These are phyloP conservation scores for Ascidia mentula DNA, from an alignment of 23 tunicate genomes.

Conservation along the genomic window DNA sequence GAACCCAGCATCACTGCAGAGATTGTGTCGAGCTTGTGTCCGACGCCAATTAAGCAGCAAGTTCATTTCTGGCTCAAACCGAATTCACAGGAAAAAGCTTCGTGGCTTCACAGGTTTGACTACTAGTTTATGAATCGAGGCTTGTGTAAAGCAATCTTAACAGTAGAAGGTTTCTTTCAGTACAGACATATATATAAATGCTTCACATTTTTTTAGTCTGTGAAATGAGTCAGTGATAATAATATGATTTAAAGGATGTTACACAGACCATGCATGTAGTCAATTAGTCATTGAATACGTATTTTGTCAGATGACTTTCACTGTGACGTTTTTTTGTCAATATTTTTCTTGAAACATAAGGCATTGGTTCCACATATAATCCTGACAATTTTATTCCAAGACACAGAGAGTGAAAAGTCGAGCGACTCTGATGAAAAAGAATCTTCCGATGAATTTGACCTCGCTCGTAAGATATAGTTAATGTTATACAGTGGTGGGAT, in stretches of 20 bases:
- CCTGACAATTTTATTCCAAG: too few species aligned
- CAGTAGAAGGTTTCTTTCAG: neutral
- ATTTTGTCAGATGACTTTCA: neutral
- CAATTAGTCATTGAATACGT: neutral
- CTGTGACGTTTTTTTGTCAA: too few species aligned
- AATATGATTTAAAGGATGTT: neutral
- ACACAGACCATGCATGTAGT: neutral
- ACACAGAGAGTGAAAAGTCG: too few species aligned
- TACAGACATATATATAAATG: neutral
- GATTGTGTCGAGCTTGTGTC: constrained; percentile 61
- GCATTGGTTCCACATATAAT: too few species aligned
- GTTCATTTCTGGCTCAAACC: constrained; percentile 19
- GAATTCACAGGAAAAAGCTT: constrained; percentile 4
- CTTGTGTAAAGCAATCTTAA: neutral
- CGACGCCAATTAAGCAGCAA: constrained; percentile 44
- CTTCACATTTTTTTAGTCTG: too few species aligned
- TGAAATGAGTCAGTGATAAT: neutral
- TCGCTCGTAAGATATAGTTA: too few species aligned
- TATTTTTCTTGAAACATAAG: too few species aligned
- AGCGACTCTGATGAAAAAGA: too few species aligned
- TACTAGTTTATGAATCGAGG: neutral
- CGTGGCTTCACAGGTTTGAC: neutral
- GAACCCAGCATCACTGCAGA: constrained; percentile 21
- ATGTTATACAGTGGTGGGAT: too few species aligned
- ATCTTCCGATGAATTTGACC: too few species aligned